phyloP scores from a whole-genome alignment of 1,140 invertebrate genomes.

The Pseudomyrmex pallidus region DNA sequence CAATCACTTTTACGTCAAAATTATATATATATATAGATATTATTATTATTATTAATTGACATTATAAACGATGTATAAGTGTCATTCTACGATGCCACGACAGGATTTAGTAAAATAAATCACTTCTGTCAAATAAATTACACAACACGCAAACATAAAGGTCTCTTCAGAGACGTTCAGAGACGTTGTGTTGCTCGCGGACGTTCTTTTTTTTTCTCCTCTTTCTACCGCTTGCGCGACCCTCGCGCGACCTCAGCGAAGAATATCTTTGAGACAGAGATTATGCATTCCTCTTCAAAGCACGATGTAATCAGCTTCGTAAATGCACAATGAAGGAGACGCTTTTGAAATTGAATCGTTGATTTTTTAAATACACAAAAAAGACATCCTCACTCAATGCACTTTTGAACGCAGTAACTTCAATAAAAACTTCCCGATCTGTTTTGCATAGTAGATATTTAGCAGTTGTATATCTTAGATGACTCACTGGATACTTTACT shows the following conservation, averaged over 20 bases:
- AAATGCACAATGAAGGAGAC: too few relatives aligned
- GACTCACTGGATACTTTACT: too few relatives aligned
- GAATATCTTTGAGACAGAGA: neutral
- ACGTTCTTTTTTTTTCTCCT: neutral
- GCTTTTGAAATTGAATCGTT: neutral
- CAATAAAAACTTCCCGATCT: neutral
- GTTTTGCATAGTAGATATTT: too few relatives aligned
- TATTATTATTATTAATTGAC: too few relatives aligned
- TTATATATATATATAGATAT: neutral
- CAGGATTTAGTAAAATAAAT: neutral
- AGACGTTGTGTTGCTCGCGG: neutral
- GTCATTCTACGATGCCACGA: neutral
- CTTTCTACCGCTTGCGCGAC: neutral
- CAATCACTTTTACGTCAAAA: neutral
- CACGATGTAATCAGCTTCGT: neutral
- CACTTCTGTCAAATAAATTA: neutral
- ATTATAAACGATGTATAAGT: neutral
- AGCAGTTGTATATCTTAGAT: too few relatives aligned
- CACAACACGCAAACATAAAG: neutral
- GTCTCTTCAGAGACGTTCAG: neutral
- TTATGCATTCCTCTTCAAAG: conserved; percentile 3
- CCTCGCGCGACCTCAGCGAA: neutral
- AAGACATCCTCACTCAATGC: neutral
- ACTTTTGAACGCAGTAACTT: neutral
- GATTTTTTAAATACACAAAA: neutral